Evolutionary conservation across 1,140 invertebrate genomes (phyloP).

Genomic region (Pseudomyrmex cubaensis): DNA sequence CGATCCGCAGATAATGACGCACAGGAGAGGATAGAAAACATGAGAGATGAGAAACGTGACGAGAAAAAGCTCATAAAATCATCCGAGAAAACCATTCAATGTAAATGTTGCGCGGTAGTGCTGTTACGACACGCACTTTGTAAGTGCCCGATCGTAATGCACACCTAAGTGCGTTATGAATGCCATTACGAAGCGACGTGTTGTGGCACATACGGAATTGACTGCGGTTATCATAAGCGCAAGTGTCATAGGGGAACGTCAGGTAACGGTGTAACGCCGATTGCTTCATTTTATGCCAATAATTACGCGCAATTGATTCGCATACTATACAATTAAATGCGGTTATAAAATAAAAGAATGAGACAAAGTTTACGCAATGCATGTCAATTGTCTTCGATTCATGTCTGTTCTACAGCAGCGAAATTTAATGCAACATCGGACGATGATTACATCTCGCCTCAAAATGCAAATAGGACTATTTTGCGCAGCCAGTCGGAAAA

Average conservation of each 20-base stretch:
- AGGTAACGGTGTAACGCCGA: conserved; percentile 27
- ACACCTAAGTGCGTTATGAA: conserved; percentile 38
- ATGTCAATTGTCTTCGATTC: neutral
- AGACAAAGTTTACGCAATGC: neutral
- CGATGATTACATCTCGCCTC: neutral
- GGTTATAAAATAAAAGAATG: neutral
- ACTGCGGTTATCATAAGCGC: conserved; percentile 46
- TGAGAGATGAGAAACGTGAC: neutral
- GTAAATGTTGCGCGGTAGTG: conserved; percentile 39
- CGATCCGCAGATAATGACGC: conserved; percentile 21
- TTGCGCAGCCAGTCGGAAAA: neutral
- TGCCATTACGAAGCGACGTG: conserved; percentile 30
- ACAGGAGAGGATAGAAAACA: neutral
- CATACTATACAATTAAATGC: conserved; percentile 3
- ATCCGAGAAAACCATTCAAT: conserved; percentile 33
- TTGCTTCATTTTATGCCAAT: conserved; percentile 51
- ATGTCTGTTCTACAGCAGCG: too few species aligned
- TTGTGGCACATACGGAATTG: conserved; percentile 47
- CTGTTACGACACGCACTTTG: conserved; percentile 31
- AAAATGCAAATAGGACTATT: neutral
- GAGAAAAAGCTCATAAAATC: conserved; percentile 7
- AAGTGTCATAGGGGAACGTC: conserved; percentile 43
- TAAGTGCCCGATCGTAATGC: conserved; percentile 39
- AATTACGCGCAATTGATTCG: conserved; percentile 20
- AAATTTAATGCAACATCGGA: neutral